phyloP scores from a whole-genome alignment of 2,113 vertebrate species.

The Loxodonta africana region DNA sequence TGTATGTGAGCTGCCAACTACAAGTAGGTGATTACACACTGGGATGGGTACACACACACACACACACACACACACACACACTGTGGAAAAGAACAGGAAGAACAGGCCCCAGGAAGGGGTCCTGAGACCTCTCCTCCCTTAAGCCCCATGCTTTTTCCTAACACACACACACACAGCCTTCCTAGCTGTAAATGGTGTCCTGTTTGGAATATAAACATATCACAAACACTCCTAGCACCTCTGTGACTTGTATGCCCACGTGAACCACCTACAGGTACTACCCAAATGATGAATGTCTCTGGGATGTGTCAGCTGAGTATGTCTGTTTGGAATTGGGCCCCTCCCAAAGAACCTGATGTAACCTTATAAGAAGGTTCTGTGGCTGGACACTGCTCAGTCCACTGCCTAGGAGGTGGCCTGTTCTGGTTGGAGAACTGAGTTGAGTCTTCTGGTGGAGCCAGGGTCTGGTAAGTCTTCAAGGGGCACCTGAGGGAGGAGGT shows the following conservation, averaged over 20 bases:
- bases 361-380: constrained; percentile 76
- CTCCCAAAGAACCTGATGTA: constrained; percentile 43
- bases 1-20: neutral
- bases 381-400: constrained; percentile 50
- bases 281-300: constrained; percentile 79
- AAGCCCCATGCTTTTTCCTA: neutral
- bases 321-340: constrained; percentile 68
- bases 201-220: constrained; percentile 79
- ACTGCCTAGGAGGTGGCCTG: constrained; percentile 23
- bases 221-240: constrained; percentile 74
- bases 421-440: constrained; percentile 47
- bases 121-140: neutral
- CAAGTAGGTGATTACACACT: neutral
- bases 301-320: constrained; percentile 76
- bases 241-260: constrained; percentile 71
- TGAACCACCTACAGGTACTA: constrained; percentile 78
- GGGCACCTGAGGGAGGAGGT: neutral
- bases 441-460: constrained; percentile 43
- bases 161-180: constrained; percentile 27
- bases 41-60: neutral
- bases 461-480: constrained; percentile 70
- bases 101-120: neutral
- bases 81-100: neutral
- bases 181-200: constrained; percentile 10
- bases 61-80: too few relatives aligned